Percentiles rank a stretch among this genome's conserved stretches.
Evolutionary conservation across 1,140 invertebrate genomes (phyloP).

Genomic region (Brachionus paranguensis): DNA sequence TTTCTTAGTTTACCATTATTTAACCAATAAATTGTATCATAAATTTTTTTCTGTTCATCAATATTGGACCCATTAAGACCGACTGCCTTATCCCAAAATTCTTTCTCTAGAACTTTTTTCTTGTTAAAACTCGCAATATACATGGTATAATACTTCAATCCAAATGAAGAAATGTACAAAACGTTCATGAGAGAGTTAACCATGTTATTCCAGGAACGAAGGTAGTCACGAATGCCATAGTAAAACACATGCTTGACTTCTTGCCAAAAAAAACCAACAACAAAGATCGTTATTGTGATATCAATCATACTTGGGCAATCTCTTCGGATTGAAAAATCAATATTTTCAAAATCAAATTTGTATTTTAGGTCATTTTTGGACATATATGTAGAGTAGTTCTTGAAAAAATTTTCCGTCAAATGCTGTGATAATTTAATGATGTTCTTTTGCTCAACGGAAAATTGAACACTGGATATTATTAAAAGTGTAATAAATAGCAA

Average conservation of each 20-base stretch:
- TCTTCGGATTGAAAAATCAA: slow-evolving; percentile 25
- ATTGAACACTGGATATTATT: slow-evolving; percentile 48
- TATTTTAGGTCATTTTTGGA: background rate
- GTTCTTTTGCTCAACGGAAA: slow-evolving; percentile 31
- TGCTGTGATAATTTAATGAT: background rate
- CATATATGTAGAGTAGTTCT: slow-evolving; percentile 8
- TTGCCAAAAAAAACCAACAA: slow-evolving; percentile 50
- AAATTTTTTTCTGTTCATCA: slow-evolving; percentile 17
- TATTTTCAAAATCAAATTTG: background rate
- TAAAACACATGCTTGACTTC: slow-evolving; percentile 51
- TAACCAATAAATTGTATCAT: slow-evolving; percentile 35
- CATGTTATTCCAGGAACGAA: slow-evolving; percentile 51
- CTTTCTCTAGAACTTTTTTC: background rate
- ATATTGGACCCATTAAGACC: background rate
- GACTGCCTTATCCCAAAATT: slow-evolving; percentile 13
- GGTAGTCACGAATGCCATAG: slow-evolving; percentile 48
- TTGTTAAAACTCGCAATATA: background rate
- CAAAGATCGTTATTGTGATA: slow-evolving; percentile 16
- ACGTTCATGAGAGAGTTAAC: slow-evolving; percentile 50
- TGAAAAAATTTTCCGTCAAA: background rate
- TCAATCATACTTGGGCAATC: background rate
- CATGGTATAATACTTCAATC: slow-evolving; percentile 43
- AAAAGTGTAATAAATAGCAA: slow-evolving; percentile 62
- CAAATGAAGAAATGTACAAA: slow-evolving; percentile 52
- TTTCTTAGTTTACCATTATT: slow-evolving; percentile 25